Evolutionary conservation across 2,113 vertebrate species (phyloP).

Genomic region (Sialia sialis): DNA sequence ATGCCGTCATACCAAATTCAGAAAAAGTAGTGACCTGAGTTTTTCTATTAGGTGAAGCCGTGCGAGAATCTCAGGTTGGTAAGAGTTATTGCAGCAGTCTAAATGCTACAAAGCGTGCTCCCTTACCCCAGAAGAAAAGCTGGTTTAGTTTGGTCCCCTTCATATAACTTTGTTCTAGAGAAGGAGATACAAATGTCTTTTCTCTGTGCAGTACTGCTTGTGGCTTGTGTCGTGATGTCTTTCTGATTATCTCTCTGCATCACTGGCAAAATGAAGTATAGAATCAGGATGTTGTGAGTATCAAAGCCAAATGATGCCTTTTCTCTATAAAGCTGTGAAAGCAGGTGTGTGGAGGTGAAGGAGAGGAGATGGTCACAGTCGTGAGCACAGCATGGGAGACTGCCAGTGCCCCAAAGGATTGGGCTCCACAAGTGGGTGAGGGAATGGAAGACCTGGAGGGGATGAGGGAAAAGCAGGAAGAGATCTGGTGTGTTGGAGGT

Average conservation of each 20-base stretch:
- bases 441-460: background rate
- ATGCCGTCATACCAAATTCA: slow-evolving; percentile 6
- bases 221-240: background rate
- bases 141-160: background rate
- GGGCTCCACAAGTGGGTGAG: background rate
- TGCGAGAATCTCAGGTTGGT: background rate
- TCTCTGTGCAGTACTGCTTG: background rate
- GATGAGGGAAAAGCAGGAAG: background rate
- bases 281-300: background rate
- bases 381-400: rapidly evolving
- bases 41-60: slow-evolving; percentile 3
- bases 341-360: background rate
- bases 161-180: background rate
- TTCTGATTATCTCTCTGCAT: background rate
- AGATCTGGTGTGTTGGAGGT: background rate
- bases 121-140: background rate
- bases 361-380: background rate
- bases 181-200: background rate
- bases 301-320: background rate
- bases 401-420: background rate
- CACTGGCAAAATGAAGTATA: background rate
- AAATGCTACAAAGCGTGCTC: background rate
- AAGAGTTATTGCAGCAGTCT: background rate
- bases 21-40: slow-evolving; percentile 8
- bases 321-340: background rate